A percentile compares a stretch with the other conserved stretches of the same genome.
phyloP scores from a whole-genome alignment of 92 coral and sea anemone genomes.

The Plumapathes pennacea region DNA sequence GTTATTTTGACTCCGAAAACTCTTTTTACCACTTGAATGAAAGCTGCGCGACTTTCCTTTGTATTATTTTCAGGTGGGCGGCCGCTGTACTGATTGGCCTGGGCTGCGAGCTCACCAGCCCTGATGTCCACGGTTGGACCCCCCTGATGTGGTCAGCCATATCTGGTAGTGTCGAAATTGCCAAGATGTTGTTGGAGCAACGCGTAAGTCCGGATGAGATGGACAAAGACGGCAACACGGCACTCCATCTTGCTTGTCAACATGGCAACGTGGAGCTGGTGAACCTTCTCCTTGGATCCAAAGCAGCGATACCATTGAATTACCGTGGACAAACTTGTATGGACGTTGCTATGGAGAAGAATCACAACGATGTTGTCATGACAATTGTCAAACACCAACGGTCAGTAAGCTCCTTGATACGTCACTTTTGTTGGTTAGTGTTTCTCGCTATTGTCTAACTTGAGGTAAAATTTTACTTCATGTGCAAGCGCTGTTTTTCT shows the following conservation, averaged over 20 bases:
- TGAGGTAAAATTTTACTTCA: too few relatives aligned
- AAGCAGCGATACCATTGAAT: conserved; percentile 29
- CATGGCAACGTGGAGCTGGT: conserved; percentile 27
- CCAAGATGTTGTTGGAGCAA: conserved; percentile 27
- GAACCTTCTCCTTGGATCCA: conserved; percentile 27
- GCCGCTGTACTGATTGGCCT: conserved; percentile 55
- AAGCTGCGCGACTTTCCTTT: background rate
- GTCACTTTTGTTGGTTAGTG: too few relatives aligned
- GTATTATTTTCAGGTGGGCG: conserved; percentile 38
- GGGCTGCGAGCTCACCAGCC: conserved; percentile 69
- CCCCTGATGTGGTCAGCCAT: conserved; percentile 77
- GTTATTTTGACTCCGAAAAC: too few relatives aligned
- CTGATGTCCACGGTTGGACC: conserved; percentile 69
- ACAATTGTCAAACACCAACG: conserved; percentile 50
- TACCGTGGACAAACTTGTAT: conserved; percentile 32
- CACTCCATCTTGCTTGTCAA: conserved; percentile 51
- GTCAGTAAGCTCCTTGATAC: conserved; percentile 3
- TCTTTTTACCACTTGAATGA: too few relatives aligned
- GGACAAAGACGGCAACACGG: conserved; percentile 54
- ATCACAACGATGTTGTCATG: conserved; percentile 52
- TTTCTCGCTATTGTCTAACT: too few relatives aligned
- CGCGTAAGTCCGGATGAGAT: conserved; percentile 41
- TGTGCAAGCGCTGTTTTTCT: too few relatives aligned
- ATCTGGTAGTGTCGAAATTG: conserved; percentile 48
- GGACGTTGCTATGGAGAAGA: conserved; percentile 47